These are phyloP conservation scores for Drosophila anceps DNA, from an alignment of 2,888 invertebrate genomes.

Conservation along the genomic window DNA sequence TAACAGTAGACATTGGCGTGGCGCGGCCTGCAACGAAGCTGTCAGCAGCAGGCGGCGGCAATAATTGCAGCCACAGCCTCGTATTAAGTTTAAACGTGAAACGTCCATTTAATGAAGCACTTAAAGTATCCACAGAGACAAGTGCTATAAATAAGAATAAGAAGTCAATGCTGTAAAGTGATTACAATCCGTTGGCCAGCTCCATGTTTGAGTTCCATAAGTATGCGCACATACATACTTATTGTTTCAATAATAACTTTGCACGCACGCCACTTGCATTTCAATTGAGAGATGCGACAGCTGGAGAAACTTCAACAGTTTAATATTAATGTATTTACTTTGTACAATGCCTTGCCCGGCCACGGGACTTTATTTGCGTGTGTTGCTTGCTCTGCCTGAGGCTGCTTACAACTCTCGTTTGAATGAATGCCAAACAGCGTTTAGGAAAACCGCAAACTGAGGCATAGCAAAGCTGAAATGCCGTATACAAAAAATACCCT, in stretches of 20 bases:
- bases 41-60: constrained; percentile 39
- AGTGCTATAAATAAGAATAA: constrained; percentile 30
- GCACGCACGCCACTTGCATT: constrained; percentile 51
- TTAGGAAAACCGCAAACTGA: neutral
- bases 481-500: neutral
- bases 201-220: constrained; percentile 17
- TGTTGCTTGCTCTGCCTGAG: constrained; percentile 49
- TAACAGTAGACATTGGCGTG: constrained; percentile 14
- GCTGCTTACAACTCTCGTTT: constrained; percentile 57
- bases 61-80: constrained; percentile 34
- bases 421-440: constrained; percentile 54
- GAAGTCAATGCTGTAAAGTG: constrained; percentile 29
- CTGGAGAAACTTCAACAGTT: constrained; percentile 54
- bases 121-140: constrained; percentile 40
- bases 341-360: constrained; percentile 24
- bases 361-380: constrained; percentile 20
- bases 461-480: neutral
- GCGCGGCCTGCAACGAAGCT: constrained; percentile 21
- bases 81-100: constrained; percentile 41
- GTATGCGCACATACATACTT: constrained; percentile 23
- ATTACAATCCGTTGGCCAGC: constrained; percentile 19
- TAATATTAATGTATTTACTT: constrained; percentile 54
- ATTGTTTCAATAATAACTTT: constrained; percentile 67
- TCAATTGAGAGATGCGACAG: constrained; percentile 46
- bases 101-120: constrained; percentile 53